phyloP scores from a whole-genome alignment of 2,888 invertebrate species.

The Oscheius sp. region DNA sequence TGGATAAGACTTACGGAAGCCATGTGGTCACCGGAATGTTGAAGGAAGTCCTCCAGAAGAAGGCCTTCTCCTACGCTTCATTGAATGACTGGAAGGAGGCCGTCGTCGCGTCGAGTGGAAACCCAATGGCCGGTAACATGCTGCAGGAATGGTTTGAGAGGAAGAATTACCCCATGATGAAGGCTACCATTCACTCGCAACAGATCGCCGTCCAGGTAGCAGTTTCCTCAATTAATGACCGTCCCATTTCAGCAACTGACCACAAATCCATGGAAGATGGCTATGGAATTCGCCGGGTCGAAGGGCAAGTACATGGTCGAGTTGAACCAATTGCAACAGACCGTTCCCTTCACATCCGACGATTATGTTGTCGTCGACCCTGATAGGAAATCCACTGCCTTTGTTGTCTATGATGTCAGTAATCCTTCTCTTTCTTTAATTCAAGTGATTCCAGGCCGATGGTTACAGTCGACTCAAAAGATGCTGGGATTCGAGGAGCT shows the following conservation, averaged over 20 bases:
- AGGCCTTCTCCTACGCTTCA: conserved; percentile 50
- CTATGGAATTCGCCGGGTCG: conserved; percentile 50
- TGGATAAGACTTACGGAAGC: conserved; percentile 54
- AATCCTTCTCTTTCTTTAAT: neutral
- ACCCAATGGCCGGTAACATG: conserved; percentile 40
- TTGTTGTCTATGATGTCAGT: conserved; percentile 58
- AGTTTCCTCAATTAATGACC: neutral
- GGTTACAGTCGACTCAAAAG: conserved; percentile 54
- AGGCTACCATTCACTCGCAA: conserved; percentile 42
- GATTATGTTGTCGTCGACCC: conserved; percentile 59
- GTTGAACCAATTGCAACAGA: conserved; percentile 41
- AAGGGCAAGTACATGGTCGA: conserved; percentile 41
- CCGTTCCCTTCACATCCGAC: conserved; percentile 46
- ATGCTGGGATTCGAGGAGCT: conserved; percentile 46
- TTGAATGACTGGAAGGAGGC: conserved; percentile 47
- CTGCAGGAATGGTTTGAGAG: conserved; percentile 47
- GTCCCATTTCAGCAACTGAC: conserved; percentile 46
- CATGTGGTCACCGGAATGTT: conserved; percentile 51
- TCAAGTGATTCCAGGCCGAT: conserved; percentile 40
- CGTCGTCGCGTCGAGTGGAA: conserved; percentile 39
- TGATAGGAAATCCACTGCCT: conserved; percentile 51
- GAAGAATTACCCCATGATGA: conserved; percentile 42
- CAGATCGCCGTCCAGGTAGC: conserved; percentile 39
- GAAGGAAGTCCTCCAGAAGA: conserved; percentile 45
- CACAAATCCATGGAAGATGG: conserved; percentile 47